phyloP scores from a whole-genome alignment of 2,797 vertebrate genomes.

The Phoeniculus purpureus region DNA sequence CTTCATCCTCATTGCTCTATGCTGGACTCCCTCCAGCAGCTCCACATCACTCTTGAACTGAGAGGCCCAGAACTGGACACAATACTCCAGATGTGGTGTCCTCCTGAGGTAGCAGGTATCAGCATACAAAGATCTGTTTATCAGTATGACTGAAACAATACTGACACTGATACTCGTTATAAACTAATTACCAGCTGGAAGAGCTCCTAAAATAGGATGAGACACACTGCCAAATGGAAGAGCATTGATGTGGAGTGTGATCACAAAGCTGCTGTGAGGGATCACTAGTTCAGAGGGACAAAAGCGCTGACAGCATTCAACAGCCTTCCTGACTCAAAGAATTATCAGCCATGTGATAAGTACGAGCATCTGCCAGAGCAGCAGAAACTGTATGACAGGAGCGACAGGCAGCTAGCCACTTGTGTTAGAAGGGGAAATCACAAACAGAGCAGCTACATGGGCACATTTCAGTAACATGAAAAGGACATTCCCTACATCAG shows the following conservation, averaged over 20 bases:
- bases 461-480: neutral
- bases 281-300: neutral
- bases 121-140: neutral
- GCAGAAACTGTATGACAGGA: neutral
- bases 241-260: neutral
- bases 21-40: no score
- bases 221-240: neutral
- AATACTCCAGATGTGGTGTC: neutral
- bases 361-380: neutral
- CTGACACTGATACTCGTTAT: neutral
- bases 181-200: neutral
- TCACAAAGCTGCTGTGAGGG: neutral
- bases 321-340: neutral
- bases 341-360: neutral
- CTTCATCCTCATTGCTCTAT: no score
- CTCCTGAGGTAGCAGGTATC: neutral
- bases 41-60: no score
- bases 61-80: no score
- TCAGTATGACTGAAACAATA: neutral
- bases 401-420: neutral
- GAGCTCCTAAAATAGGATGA: neutral
- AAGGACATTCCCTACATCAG: neutral
- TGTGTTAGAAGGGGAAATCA: neutral
- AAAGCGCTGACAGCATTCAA: neutral
- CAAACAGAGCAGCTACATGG: neutral